Evolutionary conservation across 1,140 invertebrate species (phyloP), one percentile per base, ranked within the genome.

Genomic region (Calephelis virginiensis): DNA sequence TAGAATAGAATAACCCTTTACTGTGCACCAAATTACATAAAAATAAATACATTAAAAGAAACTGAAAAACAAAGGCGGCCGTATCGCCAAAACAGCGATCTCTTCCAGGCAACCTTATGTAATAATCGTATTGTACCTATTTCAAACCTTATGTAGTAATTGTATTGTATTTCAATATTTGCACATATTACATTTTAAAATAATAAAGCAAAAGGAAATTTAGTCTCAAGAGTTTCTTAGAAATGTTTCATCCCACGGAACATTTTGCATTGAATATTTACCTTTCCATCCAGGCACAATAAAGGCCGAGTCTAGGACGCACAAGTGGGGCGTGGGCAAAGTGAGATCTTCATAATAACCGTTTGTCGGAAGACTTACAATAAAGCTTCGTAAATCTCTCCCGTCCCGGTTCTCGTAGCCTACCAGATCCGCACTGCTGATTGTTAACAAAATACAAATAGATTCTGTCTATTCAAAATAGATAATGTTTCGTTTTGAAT

Each of bases 321-420:
- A 38, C 37, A 63, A 68, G 63, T 59, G 71, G 65, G 67, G 69
- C 72, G 72, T 73, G 75, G 75, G 76, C 68, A 73, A 74, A 80
- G 69, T 76, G 70, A 74, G 73, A 70, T 78, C 73, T 77, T 75
- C 76, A 75, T 76, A 77, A 74, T 77, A 76, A 76, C 75, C 77
- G 75, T 77, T 82, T 80, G 76, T 78, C 78, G 71, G 73, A 65
- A 63, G 73, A 63, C 73, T 74, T 75, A 75, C 74, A 77, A 75
- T 80, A 76, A 80, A 76, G 69, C 61, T 61, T 68, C 64, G 72
- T 74, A 72, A 76, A 71, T 78, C 74, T 76, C 60, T 46, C 49
- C 10, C 61, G 43, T 48, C 61, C 71, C 67, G 59, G 72, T 71
- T 68, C 68, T 65, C 63, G 64, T 63, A 63, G 64, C 72, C 68